Evolutionary conservation across 2,113 vertebrate species (phyloP), one percentile per base, ranked within the genome.

Genomic region (Manacus vitellinus): DNA sequence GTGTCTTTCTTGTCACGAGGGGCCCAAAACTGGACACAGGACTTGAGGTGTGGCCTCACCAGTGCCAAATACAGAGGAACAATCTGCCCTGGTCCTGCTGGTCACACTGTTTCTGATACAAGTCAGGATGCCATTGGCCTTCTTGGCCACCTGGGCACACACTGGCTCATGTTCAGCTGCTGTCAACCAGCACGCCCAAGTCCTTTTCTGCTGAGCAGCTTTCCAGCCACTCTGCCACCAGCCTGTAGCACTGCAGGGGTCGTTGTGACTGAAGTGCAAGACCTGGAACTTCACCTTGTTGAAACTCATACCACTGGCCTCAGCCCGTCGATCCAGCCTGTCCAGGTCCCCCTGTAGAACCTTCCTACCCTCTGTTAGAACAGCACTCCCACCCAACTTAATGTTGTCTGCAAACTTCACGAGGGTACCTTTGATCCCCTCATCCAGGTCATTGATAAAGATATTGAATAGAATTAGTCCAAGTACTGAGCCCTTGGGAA

Each of bases 261-360:
- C 62, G 51, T 16, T 66, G 37, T 63, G 68, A 35, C 68, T 18
- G 37, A 80, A 43, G 27, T 4, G 27, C 46, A 90, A 43, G 30
- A 80, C 4, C 24, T 2, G 0, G 24, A 43, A 39, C 19, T 54
- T 58, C 11, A 28, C 14, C 27, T 20, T 77, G 7, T 54, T 72
- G 67, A 92, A 80, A 13, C 21, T 77, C 58, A 41, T 1, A 8
- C 19, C 8, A 3, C 0, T 68, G 54, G 16, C 14, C n/a, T 63
- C 0, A 0, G 19, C 49, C 31, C 37, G 67, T 39, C 0, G 0
- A 41, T 16, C 27, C 46, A 86, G 14, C 10, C 56, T 52, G 52
- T 14, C 3, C 63, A 61, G 39, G 16, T 37, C 25, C 11, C 55
- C 31, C 12, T 82, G 58, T 0, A 82, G 27, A 77, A 2, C 44